Evolutionary conservation across 2,888 invertebrate genomes (phyloP).

Genomic region (Microplitis manilae): DNA sequence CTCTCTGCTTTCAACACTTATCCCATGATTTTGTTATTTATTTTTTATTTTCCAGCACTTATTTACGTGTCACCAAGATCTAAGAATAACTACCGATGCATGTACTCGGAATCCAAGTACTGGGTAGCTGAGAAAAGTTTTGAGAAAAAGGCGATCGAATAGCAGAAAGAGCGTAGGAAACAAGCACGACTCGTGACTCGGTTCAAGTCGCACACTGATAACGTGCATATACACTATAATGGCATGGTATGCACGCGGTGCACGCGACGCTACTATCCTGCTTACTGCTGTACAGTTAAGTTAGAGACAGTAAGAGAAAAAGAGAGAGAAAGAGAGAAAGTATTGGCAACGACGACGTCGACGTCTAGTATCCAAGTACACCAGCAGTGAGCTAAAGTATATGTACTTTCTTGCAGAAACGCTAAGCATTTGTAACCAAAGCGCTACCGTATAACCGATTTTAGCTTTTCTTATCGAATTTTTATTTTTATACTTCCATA

Average conservation of each 20-base stretch:
- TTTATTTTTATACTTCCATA: neutral
- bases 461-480: neutral
- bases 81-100: neutral
- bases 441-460: neutral
- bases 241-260: constrained; percentile 44
- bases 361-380: neutral
- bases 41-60: neutral
- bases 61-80: neutral
- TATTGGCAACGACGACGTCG: neutral
- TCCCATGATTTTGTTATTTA: neutral
- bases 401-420: neutral
- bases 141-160: neutral
- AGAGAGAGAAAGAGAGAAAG: constrained; percentile 29
- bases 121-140: neutral
- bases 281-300: constrained; percentile 34
- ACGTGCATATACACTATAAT: constrained; percentile 43
- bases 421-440: constrained; percentile 2
- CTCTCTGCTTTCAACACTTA: neutral
- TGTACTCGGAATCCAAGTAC: neutral
- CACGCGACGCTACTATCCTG: constrained; percentile 42
- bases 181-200: constrained; percentile 45
- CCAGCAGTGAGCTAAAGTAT: neutral
- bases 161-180: constrained; percentile 38
- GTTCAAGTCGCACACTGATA: constrained; percentile 46
- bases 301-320: constrained; percentile 35